phyloP scores from a whole-genome alignment of 2,888 invertebrate species.

The Drosophila mimetica region DNA sequence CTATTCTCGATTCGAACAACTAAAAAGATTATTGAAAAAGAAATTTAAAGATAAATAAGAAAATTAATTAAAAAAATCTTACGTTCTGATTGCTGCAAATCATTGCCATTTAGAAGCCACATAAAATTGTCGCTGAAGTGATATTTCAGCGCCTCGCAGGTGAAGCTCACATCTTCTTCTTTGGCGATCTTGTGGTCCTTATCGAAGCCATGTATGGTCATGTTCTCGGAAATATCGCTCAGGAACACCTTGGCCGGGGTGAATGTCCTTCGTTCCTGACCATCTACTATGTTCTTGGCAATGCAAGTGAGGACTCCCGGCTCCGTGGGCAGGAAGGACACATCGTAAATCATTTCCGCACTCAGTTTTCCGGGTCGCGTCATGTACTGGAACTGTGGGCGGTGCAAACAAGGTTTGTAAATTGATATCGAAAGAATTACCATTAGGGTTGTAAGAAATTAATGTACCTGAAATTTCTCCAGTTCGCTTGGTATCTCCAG shows the following conservation, averaged over 20 bases:
- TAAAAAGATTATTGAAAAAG: too few relatives aligned
- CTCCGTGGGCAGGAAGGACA: slow-evolving; percentile 82
- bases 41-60: too few relatives aligned
- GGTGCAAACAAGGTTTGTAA: neutral
- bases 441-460: neutral
- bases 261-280: slow-evolving; percentile 62
- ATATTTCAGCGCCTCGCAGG: slow-evolving; percentile 87
- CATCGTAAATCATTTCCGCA: slow-evolving; percentile 79
- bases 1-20: slow-evolving; percentile 63
- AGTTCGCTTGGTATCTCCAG: slow-evolving; percentile 11
- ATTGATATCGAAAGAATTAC: neutral
- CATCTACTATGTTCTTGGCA: slow-evolving; percentile 84
- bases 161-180: slow-evolving; percentile 86
- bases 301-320: slow-evolving; percentile 85
- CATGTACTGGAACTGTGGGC: slow-evolving; percentile 54
- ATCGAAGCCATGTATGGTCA: slow-evolving; percentile 84
- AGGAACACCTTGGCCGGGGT: slow-evolving; percentile 77
- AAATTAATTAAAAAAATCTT: slow-evolving; percentile 2
- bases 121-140: slow-evolving; percentile 85
- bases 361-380: slow-evolving; percentile 58
- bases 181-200: slow-evolving; percentile 84
- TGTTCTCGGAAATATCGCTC: slow-evolving; percentile 82
- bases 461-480: slow-evolving; percentile 16
- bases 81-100: slow-evolving; percentile 57
- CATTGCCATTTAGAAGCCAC: slow-evolving; percentile 85